Conservation (phyloP, 2,113 vertebrate genomes). For the Manacus vitellinus region DNA sequence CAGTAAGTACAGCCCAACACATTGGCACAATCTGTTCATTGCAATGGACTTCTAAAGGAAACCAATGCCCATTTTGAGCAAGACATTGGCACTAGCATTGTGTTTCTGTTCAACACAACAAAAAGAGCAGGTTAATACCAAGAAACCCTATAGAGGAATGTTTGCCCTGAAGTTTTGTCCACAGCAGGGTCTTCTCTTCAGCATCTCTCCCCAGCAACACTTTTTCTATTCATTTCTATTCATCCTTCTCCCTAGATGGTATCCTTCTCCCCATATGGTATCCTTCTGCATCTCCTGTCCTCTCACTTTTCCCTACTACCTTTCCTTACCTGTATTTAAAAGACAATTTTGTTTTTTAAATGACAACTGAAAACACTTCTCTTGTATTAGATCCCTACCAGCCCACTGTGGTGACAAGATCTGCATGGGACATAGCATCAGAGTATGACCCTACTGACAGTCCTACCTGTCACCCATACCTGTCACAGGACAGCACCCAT, state of each 20-base stretch:
- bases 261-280: background rate
- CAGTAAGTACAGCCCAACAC: background rate
- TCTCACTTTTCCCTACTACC: background rate
- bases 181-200: background rate
- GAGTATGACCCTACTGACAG: no score
- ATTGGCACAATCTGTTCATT: background rate
- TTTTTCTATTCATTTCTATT: background rate
- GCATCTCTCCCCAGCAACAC: rapidly evolving
- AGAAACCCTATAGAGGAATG: rapidly evolving
- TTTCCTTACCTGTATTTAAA: background rate
- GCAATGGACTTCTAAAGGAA: background rate
- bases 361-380: background rate
- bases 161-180: background rate
- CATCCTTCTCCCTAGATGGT: background rate
- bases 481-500: rapidly evolving
- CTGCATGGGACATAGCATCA: background rate
- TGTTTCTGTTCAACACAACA: background rate
- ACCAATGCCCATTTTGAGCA: background rate
- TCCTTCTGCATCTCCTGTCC: background rate
- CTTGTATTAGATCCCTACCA: background rate
- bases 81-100: background rate
- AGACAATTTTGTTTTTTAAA: background rate
- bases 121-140: background rate
- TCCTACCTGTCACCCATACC: background rate
- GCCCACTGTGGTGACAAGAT: background rate